phyloP scores from a whole-genome alignment of 2,113 vertebrate species.

The Oostethus manadensis region DNA sequence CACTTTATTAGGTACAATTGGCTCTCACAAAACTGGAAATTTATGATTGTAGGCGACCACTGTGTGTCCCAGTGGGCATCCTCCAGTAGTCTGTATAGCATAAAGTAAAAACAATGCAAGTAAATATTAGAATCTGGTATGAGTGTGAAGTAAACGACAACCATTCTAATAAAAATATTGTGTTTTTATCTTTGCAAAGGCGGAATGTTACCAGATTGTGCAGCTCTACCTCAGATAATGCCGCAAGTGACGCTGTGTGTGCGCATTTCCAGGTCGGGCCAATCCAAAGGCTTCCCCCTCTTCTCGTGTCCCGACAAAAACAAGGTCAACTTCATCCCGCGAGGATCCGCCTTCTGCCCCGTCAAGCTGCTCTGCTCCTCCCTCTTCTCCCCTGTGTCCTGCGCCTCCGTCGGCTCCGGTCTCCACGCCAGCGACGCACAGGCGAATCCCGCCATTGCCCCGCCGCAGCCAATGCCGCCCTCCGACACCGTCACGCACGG shows the following conservation, averaged over 20 bases:
- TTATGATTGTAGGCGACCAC: no score
- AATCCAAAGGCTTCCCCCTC: conserved; percentile 87
- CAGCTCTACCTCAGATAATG: no score
- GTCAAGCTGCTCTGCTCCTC: conserved; percentile 86
- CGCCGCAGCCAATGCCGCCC: conserved; percentile 56
- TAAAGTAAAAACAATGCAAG: no score
- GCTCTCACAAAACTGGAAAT: no score
- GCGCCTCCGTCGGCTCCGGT: conserved; percentile 19
- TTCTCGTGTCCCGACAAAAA: conserved; percentile 98
- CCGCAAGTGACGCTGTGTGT: not conserved
- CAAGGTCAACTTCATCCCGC: conserved; percentile 97
- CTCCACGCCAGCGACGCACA: conserved; percentile 42
- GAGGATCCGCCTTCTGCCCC: conserved; percentile 94
- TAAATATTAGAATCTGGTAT: no score
- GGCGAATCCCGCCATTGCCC: conserved; percentile 61
- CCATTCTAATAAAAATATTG: no score
- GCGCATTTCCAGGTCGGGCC: conserved; percentile 79
- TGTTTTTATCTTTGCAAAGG: no score
- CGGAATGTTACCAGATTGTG: no score
- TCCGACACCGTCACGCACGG: conserved; percentile 63
- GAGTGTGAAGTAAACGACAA: no score
- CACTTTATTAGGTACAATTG: no score
- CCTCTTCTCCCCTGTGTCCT: conserved; percentile 70
- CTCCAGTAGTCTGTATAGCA: no score
- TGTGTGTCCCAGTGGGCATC: no score